These are phyloP conservation scores for Pseudomyrmex dendroicus DNA, from an alignment of 1,140 invertebrate species.

Conservation along the genomic window DNA sequence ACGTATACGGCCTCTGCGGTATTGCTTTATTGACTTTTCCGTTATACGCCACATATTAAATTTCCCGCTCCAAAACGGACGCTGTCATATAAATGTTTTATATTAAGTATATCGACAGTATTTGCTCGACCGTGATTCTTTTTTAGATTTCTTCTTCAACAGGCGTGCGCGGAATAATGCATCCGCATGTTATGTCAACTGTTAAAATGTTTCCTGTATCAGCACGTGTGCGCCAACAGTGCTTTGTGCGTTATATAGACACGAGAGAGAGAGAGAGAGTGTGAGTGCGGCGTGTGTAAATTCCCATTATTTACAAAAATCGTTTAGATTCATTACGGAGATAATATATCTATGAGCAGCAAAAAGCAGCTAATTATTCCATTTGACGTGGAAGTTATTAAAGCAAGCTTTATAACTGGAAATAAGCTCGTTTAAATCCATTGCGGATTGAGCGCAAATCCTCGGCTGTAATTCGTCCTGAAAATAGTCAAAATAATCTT, in stretches of 20 bases:
- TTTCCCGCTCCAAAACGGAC: constrained; percentile 38
- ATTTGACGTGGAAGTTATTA: constrained; percentile 19
- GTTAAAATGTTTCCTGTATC: constrained; percentile 9
- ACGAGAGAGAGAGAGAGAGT: too few relatives aligned
- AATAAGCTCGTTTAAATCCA: constrained; percentile 45
- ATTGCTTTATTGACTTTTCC: constrained; percentile 57
- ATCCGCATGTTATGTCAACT: background rate
- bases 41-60: constrained; percentile 49
- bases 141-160: constrained; percentile 1
- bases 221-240: background rate
- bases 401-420: constrained; percentile 10
- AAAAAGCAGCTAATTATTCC: constrained; percentile 21
- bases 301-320: background rate
- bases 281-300: background rate
- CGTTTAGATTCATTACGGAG: constrained; percentile 13
- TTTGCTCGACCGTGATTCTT: constrained; percentile 42
- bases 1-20: constrained; percentile 43
- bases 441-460: constrained; percentile 15
- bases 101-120: constrained; percentile 52
- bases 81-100: constrained; percentile 52
- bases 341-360: constrained; percentile 9
- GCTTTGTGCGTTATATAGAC: background rate
- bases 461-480: background rate
- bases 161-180: background rate
- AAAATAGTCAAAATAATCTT: constrained; percentile 27